phyloP scores from a whole-genome alignment of 23 tunicate species.

The Pegea sp. region DNA sequence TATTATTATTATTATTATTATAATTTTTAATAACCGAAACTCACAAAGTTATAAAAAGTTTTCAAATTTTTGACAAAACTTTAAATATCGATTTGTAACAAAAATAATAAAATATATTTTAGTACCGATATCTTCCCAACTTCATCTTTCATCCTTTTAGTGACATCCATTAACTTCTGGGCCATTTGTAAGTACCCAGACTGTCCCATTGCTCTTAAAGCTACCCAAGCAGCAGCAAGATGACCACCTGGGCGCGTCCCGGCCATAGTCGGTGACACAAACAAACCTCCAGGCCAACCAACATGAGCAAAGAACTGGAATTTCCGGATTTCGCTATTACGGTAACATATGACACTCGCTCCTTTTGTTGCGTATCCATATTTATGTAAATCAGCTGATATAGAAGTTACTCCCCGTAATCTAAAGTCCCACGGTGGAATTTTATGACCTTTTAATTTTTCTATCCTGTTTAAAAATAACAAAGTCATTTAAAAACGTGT shows the following conservation, averaged over 20 bases:
- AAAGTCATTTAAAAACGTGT: neutral
- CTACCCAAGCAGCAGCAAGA: slow-evolving; percentile 93
- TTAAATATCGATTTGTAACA: too few relatives aligned
- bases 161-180: slow-evolving; percentile 29
- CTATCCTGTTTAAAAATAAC: slow-evolving; percentile 31
- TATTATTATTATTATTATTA: too few relatives aligned
- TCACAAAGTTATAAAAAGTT: too few relatives aligned
- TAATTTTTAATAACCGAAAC: too few relatives aligned
- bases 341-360: slow-evolving; percentile 59
- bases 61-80: too few relatives aligned
- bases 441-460: slow-evolving; percentile 19
- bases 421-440: slow-evolving; percentile 82
- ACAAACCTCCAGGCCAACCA: slow-evolving; percentile 77
- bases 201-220: slow-evolving; percentile 69
- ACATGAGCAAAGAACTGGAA: slow-evolving; percentile 65
- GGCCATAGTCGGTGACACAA: slow-evolving; percentile 96
- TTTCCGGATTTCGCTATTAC: slow-evolving; percentile 42
- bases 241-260: slow-evolving; percentile 95
- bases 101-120: too few relatives aligned
- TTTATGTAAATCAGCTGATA: slow-evolving; percentile 82
- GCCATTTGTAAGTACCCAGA: slow-evolving; percentile 81
- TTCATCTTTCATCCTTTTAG: slow-evolving; percentile 59
- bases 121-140: slow-evolving; percentile 28
- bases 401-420: slow-evolving; percentile 68
- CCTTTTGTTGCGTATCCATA: slow-evolving; percentile 89